Percentiles rank a stretch among this genome's conserved stretches.
phyloP scores from a whole-genome alignment of 2,113 vertebrate species.

The Phaethon lepturus region DNA sequence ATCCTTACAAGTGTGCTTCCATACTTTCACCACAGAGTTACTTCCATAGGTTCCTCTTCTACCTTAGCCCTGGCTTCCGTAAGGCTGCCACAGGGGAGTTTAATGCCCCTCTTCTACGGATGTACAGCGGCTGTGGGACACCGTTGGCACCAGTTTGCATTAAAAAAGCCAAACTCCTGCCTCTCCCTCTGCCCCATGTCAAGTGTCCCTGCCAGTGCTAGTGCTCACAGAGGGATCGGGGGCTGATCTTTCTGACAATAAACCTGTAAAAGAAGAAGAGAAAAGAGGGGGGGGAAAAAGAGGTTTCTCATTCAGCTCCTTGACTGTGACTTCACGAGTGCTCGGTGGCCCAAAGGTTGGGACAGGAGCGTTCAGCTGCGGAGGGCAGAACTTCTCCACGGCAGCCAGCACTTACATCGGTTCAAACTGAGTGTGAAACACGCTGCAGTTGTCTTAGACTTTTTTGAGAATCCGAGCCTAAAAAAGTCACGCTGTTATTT shows the following conservation, averaged over 20 bases:
- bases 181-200: not conserved
- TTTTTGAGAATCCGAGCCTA: not conserved
- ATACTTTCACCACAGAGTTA: not conserved
- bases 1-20: not conserved
- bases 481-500: not conserved
- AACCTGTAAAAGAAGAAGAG: not conserved
- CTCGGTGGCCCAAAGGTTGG: not conserved
- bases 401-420: not conserved
- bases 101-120: not conserved
- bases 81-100: not conserved
- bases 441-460: not conserved
- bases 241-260: not conserved
- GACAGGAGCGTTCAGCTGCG: rapidly evolving
- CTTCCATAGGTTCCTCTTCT: not conserved
- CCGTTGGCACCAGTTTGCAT: not conserved
- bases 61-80: not conserved
- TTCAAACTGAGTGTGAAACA: not conserved
- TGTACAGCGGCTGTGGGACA: rapidly evolving
- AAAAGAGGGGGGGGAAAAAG: not conserved
- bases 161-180: not conserved
- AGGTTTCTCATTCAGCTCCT: not conserved
- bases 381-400: not conserved
- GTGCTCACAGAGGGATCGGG: not conserved
- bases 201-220: not conserved
- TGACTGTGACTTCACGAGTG: not conserved